These are phyloP conservation scores for Holotrichia oblita DNA, from an alignment of 1,140 invertebrate species.

Conservation along the genomic window DNA sequence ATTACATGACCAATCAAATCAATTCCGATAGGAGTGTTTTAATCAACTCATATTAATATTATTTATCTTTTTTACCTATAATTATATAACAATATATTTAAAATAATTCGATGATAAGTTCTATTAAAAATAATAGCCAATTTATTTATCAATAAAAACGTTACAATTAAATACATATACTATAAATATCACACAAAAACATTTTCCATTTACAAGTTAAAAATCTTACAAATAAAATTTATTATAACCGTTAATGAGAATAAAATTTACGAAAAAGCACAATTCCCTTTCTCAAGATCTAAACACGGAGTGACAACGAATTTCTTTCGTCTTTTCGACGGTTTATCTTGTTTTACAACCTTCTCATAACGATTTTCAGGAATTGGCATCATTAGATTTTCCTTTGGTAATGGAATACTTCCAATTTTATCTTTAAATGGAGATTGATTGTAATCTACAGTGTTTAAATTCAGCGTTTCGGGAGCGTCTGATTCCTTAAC, in stretches of 20 bases:
- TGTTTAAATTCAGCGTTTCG: not conserved
- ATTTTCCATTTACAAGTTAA: not conserved
- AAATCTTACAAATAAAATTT: not conserved
- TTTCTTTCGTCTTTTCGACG: conserved; percentile 18
- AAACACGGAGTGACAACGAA: conserved; percentile 34
- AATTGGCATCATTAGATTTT: not conserved
- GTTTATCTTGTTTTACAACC: not conserved
- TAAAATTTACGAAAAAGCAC: not conserved
- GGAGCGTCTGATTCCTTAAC: not conserved
- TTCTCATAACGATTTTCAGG: conserved; percentile 5
- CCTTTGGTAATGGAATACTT: not conserved
- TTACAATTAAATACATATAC: not conserved
- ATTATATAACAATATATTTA: too few relatives aligned
- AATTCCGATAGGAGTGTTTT: too few relatives aligned
- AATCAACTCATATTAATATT: too few relatives aligned
- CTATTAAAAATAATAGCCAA: not conserved
- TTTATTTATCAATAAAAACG: not conserved
- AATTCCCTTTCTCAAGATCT: not conserved
- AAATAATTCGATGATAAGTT: not conserved
- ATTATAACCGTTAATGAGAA: not conserved
- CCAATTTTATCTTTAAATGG: not conserved
- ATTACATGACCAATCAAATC: too few relatives aligned
- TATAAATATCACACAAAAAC: not conserved
- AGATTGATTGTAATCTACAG: not conserved
- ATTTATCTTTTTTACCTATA: too few relatives aligned